A percentile compares a stretch with the other conserved stretches of the same genome.
These are phyloP conservation scores for Cetonia aurata DNA, from an alignment of 2,888 invertebrate genomes.

Conservation along the genomic window DNA sequence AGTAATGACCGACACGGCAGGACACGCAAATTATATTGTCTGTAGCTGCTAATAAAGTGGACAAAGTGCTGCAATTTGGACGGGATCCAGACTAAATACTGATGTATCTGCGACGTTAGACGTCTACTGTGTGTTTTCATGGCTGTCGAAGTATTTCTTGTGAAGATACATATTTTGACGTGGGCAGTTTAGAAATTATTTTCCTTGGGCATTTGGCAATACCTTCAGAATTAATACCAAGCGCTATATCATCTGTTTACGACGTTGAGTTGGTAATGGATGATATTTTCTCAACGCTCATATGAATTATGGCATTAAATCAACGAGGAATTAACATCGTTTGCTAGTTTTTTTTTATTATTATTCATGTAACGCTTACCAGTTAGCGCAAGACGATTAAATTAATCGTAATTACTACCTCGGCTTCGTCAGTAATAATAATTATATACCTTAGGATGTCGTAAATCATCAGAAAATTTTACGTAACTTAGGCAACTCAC, in stretches of 20 bases:
- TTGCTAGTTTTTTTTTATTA: no score
- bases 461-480: slow-evolving; percentile 26
- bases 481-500: neutral
- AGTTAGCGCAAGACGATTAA: slow-evolving; percentile 18
- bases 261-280: no score
- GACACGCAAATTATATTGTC: slow-evolving; percentile 40
- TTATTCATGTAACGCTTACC: no score
- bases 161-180: no score
- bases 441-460: neutral
- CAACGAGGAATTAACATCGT: no score
- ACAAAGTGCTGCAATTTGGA: slow-evolving; percentile 41
- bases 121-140: neutral
- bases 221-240: no score
- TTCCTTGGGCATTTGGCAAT: no score
- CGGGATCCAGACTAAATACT: slow-evolving; percentile 3
- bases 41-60: slow-evolving; percentile 42
- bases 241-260: no score
- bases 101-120: neutral
- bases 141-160: no score
- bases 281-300: no score
- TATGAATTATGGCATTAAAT: no score
- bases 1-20: slow-evolving; percentile 27
- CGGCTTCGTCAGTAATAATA: slow-evolving; percentile 30
- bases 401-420: slow-evolving; percentile 34
- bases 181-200: no score